Conservation (phyloP, 2,888 invertebrate genomes). For the Nysson spinosus region DNA sequence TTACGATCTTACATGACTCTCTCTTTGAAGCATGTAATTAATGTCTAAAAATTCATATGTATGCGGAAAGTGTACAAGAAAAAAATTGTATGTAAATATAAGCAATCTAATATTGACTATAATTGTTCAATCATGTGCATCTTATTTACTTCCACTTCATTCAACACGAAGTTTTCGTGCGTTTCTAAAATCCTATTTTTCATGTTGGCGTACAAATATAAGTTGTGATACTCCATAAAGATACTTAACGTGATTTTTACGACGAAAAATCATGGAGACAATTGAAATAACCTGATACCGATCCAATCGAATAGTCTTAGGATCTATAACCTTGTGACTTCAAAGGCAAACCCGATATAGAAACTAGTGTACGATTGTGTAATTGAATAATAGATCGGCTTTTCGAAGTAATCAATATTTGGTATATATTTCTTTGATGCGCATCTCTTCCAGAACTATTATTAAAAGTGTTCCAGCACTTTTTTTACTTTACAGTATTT, state of each 20-base stretch:
- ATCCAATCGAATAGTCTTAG: constrained; percentile 14
- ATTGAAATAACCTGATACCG: constrained; percentile 10
- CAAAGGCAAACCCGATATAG: constrained; percentile 37
- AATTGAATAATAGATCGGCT: constrained; percentile 70
- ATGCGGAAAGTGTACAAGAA: constrained; percentile 31
- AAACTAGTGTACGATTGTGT: constrained; percentile 54
- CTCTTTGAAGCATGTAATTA: constrained; percentile 19
- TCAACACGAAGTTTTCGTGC: too few species aligned
- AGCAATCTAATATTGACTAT: constrained; percentile 18
- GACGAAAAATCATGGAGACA: not conserved
- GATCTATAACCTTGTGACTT: constrained; percentile 26
- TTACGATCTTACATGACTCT: constrained; percentile 29
- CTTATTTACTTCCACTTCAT: not conserved
- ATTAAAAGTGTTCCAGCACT: not conserved
- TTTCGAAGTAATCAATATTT: constrained; percentile 67
- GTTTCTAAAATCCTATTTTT: not conserved
- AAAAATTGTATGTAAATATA: constrained; percentile 39
- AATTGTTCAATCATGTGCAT: not conserved
- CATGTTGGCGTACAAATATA: not conserved
- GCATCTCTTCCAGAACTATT: not conserved
- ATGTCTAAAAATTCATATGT: constrained; percentile 21
- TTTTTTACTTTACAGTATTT: too few species aligned
- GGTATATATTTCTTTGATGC: constrained; percentile 23
- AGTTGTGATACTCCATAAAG: too few species aligned
- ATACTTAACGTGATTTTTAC: too few species aligned